Percentiles rank a stretch among this genome's conserved stretches.
These are phyloP conservation scores for Carpatolechia fugitivella DNA, from an alignment of 2,888 invertebrate genomes.

Conservation along the genomic window DNA sequence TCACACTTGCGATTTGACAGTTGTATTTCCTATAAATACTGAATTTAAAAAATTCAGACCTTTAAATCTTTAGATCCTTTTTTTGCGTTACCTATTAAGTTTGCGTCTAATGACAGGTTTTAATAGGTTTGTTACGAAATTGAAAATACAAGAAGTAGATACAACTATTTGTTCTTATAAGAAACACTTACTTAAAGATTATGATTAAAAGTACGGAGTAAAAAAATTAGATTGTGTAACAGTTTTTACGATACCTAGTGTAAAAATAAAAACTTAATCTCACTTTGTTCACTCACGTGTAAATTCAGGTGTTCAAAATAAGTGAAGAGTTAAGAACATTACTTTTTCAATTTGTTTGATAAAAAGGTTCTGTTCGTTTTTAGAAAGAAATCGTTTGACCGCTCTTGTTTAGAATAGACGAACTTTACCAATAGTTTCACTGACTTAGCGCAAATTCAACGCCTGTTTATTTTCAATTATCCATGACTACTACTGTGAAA, in stretches of 20 bases:
- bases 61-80: too few species aligned
- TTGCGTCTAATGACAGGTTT: too few species aligned
- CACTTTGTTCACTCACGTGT: neutral
- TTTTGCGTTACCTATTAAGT: too few species aligned
- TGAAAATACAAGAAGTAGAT: too few species aligned
- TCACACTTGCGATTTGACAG: too few species aligned
- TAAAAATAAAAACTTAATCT: neutral
- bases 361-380: too few species aligned
- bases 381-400: neutral
- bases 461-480: constrained; percentile 26
- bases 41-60: too few species aligned
- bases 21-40: too few species aligned
- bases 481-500: constrained; percentile 20
- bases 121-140: too few species aligned
- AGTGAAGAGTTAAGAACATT: neutral
- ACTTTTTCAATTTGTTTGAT: neutral
- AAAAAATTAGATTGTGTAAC: neutral
- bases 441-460: constrained; percentile 51
- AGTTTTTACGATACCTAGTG: too few species aligned
- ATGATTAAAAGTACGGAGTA: neutral
- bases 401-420: constrained; percentile 27
- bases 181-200: neutral
- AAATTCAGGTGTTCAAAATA: neutral
- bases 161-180: neutral
- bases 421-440: constrained; percentile 26